These are phyloP conservation scores for Esox masquinongy DNA, from an alignment of 2,797 vertebrate genomes.

Conservation along the genomic window DNA sequence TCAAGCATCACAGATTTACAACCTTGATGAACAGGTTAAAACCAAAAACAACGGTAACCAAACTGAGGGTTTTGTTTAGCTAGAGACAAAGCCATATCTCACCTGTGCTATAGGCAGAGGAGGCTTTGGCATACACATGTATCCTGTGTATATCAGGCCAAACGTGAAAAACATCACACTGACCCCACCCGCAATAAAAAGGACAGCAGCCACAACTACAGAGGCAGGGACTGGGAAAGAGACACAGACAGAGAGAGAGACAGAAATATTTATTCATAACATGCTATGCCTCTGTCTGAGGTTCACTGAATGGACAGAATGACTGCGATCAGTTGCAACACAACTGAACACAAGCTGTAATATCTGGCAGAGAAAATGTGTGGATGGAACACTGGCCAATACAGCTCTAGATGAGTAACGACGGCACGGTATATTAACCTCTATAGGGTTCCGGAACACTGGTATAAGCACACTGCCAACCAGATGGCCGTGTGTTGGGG, in stretches of 20 bases:
- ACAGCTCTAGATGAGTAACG: neutral
- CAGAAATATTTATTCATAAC: neutral
- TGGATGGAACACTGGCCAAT: neutral
- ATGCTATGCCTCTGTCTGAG: too few relatives aligned
- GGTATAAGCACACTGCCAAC: constrained; percentile 54
- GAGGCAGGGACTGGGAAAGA: constrained; percentile 28
- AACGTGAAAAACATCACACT: neutral
- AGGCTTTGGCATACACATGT: constrained; percentile 51
- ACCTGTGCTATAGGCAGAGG: constrained; percentile 50
- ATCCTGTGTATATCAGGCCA: constrained; percentile 52
- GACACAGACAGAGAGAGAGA: neutral
- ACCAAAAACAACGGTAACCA: too few relatives aligned
- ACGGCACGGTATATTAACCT: constrained; percentile 47
- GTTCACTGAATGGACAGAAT: too few relatives aligned
- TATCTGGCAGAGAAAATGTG: too few relatives aligned
- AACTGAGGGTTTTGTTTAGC: neutral
- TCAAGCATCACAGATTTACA: too few relatives aligned
- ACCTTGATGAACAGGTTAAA: too few relatives aligned
- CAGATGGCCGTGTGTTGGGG: neutral
- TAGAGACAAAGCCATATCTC: constrained; percentile 23
- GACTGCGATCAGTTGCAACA: too few relatives aligned
- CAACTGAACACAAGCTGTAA: too few relatives aligned
- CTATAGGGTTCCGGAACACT: constrained; percentile 14
- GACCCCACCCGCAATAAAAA: neutral
- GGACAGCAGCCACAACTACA: constrained; percentile 4